These are phyloP conservation scores for Oscheius sp. DNA, from an alignment of 2,888 invertebrate species.

Conservation along the genomic window DNA sequence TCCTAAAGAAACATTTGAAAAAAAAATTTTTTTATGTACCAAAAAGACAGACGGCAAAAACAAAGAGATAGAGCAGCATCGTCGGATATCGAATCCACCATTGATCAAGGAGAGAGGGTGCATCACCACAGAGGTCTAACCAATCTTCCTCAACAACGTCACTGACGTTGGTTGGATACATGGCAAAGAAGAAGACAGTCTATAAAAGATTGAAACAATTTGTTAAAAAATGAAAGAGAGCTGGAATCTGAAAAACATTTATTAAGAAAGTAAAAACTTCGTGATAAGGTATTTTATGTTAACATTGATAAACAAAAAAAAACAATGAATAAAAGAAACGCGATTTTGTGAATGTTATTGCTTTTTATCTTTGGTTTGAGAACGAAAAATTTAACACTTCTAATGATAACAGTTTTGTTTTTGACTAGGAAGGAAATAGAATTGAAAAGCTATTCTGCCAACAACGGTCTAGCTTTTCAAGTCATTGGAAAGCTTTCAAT, in stretches of 20 bases:
- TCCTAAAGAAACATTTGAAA: slow-evolving; percentile 76
- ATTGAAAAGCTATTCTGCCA: too few species aligned
- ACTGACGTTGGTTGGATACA: slow-evolving; percentile 18
- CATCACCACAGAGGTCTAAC: slow-evolving; percentile 17
- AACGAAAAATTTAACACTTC: too few species aligned
- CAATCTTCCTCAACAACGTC: slow-evolving; percentile 25
- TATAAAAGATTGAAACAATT: neutral
- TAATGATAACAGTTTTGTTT: too few species aligned
- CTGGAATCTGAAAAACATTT: neutral
- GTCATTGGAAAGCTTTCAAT: too few species aligned
- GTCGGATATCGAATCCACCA: slow-evolving; percentile 50
- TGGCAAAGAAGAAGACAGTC: slow-evolving; percentile 10
- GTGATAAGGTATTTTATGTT: too few species aligned
- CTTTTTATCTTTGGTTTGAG: too few species aligned
- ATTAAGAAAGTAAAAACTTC: too few species aligned
- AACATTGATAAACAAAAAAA: too few species aligned
- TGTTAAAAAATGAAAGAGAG: slow-evolving; percentile 23
- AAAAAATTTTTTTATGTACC: slow-evolving; percentile 51
- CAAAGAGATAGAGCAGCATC: slow-evolving; percentile 53
- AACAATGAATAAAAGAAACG: too few species aligned
- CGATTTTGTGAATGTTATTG: too few species aligned
- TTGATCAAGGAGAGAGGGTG: slow-evolving; percentile 52
- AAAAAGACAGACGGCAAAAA: slow-evolving; percentile 56
- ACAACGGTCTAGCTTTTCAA: too few species aligned
- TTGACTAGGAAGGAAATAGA: too few species aligned